Base-by-base conservation (phyloP, 2,888 invertebrate species). In the Entomobrya multifasciata region DNA sequence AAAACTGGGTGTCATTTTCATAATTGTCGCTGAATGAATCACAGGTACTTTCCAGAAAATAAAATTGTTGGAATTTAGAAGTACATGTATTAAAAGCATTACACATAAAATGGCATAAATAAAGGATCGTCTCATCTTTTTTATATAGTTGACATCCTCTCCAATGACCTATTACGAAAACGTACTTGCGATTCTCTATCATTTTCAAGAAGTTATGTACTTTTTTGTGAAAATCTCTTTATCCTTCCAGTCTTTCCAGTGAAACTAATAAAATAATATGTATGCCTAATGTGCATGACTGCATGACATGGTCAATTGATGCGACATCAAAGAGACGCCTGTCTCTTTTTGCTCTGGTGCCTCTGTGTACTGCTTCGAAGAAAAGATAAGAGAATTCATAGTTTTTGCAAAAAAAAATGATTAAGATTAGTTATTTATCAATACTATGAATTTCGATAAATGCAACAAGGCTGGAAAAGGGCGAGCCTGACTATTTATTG, bases 261-360 rank as follows among this genome's bases (percentile, higher is more conserved):
- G n/a, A n/a, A n/a, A n/a, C n/a, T n/a, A n/a, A n/a, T n/a, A n/a
- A n/a, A n/a, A n/a, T n/a, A n/a, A n/a, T n/a, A n/a, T n/a, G n/a
- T n/a, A n/a, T n/a, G n/a, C n/a, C n/a, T n/a, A n/a, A n/a, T n/a
- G n/a, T n/a, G n/a, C n/a, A n/a, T n/a, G n/a, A 15, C 49, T 17
- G n/a, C 11, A 17, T 41, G 67, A n/a, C 30, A 55, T 17, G 47
- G 65, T 79, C 78, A 79, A 79, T 17, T 49, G 47, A 17, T 8
- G 17, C 22, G 52, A 80, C 80, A 67, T 80, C 22, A 49, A 47
- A 70, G 80, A 80, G 80, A 80, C 80, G 80, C 80, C 80, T 78
- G 36, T 17, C 55, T 74, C 52, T 57, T 60, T 17, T 22, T 10
- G 52, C 52, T 52, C 52, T 52, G 52, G 6, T 52, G 52, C 17